phyloP scores from a whole-genome alignment of 2,888 invertebrate species.

The Zootermopsis nevadensis region DNA sequence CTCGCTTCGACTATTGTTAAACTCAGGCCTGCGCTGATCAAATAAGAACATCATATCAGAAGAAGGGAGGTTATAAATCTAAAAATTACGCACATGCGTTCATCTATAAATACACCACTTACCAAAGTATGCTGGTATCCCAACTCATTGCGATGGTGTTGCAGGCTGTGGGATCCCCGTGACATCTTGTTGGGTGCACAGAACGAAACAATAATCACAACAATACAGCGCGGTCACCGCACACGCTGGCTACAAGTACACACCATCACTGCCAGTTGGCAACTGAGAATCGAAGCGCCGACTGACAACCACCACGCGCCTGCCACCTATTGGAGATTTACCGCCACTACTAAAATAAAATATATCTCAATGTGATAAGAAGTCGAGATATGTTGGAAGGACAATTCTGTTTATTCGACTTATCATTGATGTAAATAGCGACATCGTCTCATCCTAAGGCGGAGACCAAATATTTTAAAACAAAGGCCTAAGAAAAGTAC shows the following conservation, averaged over 20 bases:
- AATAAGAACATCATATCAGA: too few relatives aligned
- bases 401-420: too few relatives aligned
- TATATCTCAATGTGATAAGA: too few relatives aligned
- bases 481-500: too few relatives aligned
- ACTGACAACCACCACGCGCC: constrained; percentile 1
- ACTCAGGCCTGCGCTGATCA: too few relatives aligned
- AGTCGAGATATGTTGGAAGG: too few relatives aligned
- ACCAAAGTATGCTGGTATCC: constrained; percentile 54
- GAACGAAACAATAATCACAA: neutral
- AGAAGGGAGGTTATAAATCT: too few relatives aligned
- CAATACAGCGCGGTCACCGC: neutral
- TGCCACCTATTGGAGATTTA: constrained; percentile 25
- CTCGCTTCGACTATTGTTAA: too few relatives aligned
- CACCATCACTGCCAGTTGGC: constrained; percentile 9
- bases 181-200: neutral
- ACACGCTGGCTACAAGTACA: neutral
- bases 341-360: neutral
- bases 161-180: neutral
- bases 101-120: constrained; percentile 23
- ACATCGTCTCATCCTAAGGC: too few relatives aligned
- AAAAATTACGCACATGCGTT: too few relatives aligned
- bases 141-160: constrained; percentile 46
- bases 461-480: too few relatives aligned
- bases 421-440: too few relatives aligned
- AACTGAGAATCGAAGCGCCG: constrained; percentile 20